Evolutionary conservation across 2,888 invertebrate genomes (phyloP), one percentile per base, ranked within the genome.

Genomic region (Eustalomyia histrio): DNA sequence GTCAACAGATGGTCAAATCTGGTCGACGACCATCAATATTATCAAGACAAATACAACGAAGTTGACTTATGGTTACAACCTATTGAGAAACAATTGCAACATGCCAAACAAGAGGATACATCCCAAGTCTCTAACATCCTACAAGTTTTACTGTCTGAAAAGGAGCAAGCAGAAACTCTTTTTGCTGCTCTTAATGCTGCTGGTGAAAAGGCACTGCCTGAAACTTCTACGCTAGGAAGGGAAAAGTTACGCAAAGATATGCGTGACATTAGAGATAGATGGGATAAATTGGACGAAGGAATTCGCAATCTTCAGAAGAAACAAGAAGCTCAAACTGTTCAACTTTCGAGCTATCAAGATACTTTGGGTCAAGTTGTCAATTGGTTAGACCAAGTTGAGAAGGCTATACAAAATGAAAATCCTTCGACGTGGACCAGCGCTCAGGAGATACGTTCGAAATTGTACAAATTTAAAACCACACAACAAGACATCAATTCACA

Each of bases 401-500:
- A 96, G 86, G 91, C 93, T 0, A 91, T 96, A 9, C 94, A 94
- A 84, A 92, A 92, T 53, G 94, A 96, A 88, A 94, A 94, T 84
- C 93, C 94, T 2, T 92, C 93, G 4, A 92, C 94, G 53, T 94
- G 96, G 91, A 93, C 95, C 60, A 95, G 96, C 2, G 93, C 95
- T 6, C 97, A 96, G 89, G 97, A 97, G 89, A 94, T 96, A 9
- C 93, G 95, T 80, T 95, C 96, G 0, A 96, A 96, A 89, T 89
- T 97, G 50, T 91, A 96, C 35, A 97, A 97, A 89, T 94, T 95
- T 87, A 97, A 96, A 92, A 95, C 96, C 0, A 92, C 95, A 60
- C 93, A 96, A 69, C 97, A 98, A 91, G 98, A 99, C 91, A 96
- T 97, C 24, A 91, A 94, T 75, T 95, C 97, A 0, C 96, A 98